Conservation (phyloP, 2,797 vertebrate species). For the Taeniopygia guttata region DNA sequence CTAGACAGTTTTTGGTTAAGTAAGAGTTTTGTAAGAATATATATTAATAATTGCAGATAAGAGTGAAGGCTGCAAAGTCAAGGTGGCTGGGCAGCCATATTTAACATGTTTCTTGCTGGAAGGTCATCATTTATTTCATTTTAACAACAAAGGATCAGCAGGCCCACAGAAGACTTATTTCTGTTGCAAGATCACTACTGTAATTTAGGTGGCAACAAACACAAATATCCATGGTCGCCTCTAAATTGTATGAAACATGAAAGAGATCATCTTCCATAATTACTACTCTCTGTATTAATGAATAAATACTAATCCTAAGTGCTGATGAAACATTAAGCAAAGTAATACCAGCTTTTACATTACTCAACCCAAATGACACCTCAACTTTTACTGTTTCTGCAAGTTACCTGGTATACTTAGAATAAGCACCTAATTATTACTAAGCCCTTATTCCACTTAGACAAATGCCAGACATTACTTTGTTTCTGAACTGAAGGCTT, state of each 20-base stretch:
- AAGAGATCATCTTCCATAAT: neutral
- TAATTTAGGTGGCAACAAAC: neutral
- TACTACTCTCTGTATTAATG: neutral
- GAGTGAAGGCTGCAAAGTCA: neutral
- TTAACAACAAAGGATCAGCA: neutral
- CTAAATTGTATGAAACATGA: neutral
- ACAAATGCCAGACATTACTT: neutral
- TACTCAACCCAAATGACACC: neutral
- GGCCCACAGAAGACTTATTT: neutral
- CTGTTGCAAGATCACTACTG: neutral
- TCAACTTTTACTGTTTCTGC: neutral
- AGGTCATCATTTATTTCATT: neutral
- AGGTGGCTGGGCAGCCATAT: neutral
- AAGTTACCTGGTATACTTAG: neutral
- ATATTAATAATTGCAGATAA: neutral
- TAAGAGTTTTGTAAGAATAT: neutral
- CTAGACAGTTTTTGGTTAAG: neutral
- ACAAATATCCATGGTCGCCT: neutral
- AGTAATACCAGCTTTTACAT: neutral
- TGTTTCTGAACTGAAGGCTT: neutral
- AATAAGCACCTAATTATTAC: neutral
- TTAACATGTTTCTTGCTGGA: neutral
- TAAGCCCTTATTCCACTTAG: neutral
- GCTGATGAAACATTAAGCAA: neutral
- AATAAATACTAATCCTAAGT: conserved; percentile 6